Percentiles rank a stretch among this genome's conserved stretches.
These are phyloP conservation scores for Thera britannica DNA, from an alignment of 2,888 invertebrate genomes.

Conservation along the genomic window DNA sequence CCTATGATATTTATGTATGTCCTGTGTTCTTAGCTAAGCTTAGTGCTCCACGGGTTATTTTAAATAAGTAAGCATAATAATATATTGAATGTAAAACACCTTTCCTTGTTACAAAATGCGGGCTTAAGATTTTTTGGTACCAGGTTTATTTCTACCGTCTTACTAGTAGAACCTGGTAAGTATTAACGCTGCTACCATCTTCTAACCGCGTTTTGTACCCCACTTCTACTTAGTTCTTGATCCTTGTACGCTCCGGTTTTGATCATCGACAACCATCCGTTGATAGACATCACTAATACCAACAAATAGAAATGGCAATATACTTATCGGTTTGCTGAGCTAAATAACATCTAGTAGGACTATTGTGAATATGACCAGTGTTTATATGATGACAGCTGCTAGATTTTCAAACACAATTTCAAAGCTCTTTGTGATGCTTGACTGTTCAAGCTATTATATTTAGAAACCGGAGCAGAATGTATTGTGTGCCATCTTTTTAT, in stretches of 20 bases:
- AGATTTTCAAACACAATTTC: too few relatives aligned
- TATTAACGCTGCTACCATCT: too few relatives aligned
- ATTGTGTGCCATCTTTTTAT: neutral
- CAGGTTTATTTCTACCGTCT: too few relatives aligned
- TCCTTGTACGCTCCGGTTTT: conserved; percentile 16
- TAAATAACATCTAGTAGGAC: too few relatives aligned
- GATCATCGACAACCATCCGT: neutral
- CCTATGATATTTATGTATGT: conserved; percentile 72
- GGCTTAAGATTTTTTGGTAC: too few relatives aligned
- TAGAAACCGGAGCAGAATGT: neutral
- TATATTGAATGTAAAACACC: conserved; percentile 51
- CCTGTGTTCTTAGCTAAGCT: conserved; percentile 79
- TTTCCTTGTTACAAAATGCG: conserved; percentile 16
- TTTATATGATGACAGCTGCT: too few relatives aligned
- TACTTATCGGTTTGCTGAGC: too few relatives aligned
- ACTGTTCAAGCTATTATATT: neutral
- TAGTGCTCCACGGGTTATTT: conserved; percentile 78
- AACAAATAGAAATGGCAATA: too few relatives aligned
- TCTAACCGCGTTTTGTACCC: conserved; percentile 19
- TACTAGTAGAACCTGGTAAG: too few relatives aligned
- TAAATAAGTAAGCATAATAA: conserved; percentile 49
- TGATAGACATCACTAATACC: neutral
- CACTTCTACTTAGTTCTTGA: conserved; percentile 50
- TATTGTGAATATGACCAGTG: too few relatives aligned
- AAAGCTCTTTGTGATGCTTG: neutral